Conservation (phyloP, 2,888 invertebrate species). For the Anodontia alba region DNA sequence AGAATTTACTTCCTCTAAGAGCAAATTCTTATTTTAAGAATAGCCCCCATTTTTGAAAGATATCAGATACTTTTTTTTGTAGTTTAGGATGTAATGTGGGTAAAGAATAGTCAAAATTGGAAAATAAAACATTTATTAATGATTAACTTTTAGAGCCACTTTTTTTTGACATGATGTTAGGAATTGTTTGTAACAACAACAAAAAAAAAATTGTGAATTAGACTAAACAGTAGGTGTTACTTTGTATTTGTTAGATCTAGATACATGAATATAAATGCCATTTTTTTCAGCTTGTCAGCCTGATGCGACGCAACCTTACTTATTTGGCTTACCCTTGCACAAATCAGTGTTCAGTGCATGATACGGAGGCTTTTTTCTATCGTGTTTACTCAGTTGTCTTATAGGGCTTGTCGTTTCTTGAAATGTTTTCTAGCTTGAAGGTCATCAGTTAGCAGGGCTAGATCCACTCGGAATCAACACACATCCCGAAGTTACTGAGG, state of each 20-base stretch:
- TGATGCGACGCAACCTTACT: not conserved
- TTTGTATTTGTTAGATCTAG: conserved; percentile 1
- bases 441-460: conserved; percentile 99
- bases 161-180: too few species aligned
- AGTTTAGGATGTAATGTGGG: too few species aligned
- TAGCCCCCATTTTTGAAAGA: too few species aligned
- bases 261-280: not conserved
- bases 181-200: too few species aligned
- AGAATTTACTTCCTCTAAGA: too few species aligned
- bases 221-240: too few species aligned
- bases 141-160: too few species aligned
- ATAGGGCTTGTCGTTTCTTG: conserved; percentile 25
- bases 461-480: conserved; percentile 96
- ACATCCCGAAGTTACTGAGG: conserved; percentile 56
- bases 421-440: conserved; percentile 92
- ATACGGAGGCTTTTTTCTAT: not conserved
- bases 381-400: not conserved
- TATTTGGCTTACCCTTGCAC: not conserved
- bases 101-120: too few species aligned
- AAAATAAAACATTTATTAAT: too few species aligned
- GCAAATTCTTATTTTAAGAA: too few species aligned
- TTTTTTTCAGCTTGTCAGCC: conserved; percentile 3
- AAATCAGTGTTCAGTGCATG: not conserved
- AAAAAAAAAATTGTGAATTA: too few species aligned
- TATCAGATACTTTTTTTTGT: too few species aligned